Base-by-base conservation (phyloP, 2,888 invertebrate genomes). In the Schizotus pectinicornis region DNA sequence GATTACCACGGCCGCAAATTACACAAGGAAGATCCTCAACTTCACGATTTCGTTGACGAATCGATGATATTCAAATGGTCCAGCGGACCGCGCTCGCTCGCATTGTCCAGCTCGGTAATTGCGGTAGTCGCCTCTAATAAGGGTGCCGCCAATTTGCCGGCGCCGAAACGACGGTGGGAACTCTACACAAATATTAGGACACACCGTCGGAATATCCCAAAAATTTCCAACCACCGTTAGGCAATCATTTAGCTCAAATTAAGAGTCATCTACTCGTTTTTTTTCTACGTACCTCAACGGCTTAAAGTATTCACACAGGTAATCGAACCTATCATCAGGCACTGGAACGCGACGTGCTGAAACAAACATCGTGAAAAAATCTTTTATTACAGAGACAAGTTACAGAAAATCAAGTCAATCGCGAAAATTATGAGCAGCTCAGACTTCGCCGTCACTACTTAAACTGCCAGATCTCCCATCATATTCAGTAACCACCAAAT, bases 261-360 rank as follows among this genome's bases (percentile, higher is more conserved):
- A 43, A 52, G 46, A 43, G 13, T 22, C 38, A 11, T 22, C 47
- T 42, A 43, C 37, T 54, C 38, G 30, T 34, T 31, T 14, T 43
- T 61, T 50, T 48, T 50, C 39, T n/a, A 64, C 81, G 84, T 81
- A 96, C 97, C 96, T 98, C 48, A 82, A 85, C 61, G 99, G 99
- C 79, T 98, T 96, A 82, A 92, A 95, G 78, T 89, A 94, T 66
- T 98, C 90, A 80, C 92, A 92, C 36, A 99, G 87, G 79, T 87
- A 98, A 74, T 98, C 96, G 79, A 87, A 99, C 71, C 99, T 85
- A 51, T 88, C 87, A 81, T 99, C 99, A 1, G 98, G 98, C 6
- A 99, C 98, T 30, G 98, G 95, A 73, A 99, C 99, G 77, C 98
- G 89, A 91, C 94, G 89, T 95, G 86, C 82, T 78, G 73, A 22